Percentiles rank a stretch among this genome's conserved stretches.
These are phyloP conservation scores for Todiramphus saurophagus DNA, from an alignment of 2,113 vertebrate genomes.

Conservation along the genomic window DNA sequence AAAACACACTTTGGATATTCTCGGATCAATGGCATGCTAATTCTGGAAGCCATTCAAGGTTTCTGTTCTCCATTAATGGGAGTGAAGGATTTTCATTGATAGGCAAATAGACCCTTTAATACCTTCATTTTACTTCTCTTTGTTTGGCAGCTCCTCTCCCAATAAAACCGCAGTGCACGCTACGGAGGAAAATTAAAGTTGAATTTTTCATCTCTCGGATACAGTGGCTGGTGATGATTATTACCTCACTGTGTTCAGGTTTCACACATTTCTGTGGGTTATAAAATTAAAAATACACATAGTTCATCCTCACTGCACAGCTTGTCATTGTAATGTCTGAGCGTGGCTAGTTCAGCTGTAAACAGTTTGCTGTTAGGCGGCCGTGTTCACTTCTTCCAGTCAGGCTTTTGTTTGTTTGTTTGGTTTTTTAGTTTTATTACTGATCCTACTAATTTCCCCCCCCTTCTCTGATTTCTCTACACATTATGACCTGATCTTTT, in stretches of 20 bases:
- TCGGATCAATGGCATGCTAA: conserved; percentile 21
- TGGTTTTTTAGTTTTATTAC: neutral
- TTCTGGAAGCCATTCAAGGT: conserved; percentile 56
- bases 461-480: neutral
- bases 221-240: conserved; percentile 41
- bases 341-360: neutral
- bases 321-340: neutral
- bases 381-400: neutral
- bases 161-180: neutral
- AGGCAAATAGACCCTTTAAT: conserved; percentile 30
- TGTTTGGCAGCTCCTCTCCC: conserved; percentile 28
- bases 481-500: neutral
- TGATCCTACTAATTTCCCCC: neutral
- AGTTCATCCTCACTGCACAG: neutral
- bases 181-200: conserved; percentile 33
- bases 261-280: conserved; percentile 31
- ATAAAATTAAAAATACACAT: neutral
- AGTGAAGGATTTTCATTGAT: conserved; percentile 32
- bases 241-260: conserved; percentile 18
- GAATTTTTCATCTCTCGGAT: conserved; percentile 55
- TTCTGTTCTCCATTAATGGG: conserved; percentile 53
- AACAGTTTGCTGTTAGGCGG: neutral
- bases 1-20: conserved; percentile 26
- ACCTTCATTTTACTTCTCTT: conserved; percentile 37
- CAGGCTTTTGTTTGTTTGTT: neutral